These are phyloP conservation scores for Zosterops pallidus DNA, from an alignment of 2,113 vertebrate genomes.

Conservation along the genomic window DNA sequence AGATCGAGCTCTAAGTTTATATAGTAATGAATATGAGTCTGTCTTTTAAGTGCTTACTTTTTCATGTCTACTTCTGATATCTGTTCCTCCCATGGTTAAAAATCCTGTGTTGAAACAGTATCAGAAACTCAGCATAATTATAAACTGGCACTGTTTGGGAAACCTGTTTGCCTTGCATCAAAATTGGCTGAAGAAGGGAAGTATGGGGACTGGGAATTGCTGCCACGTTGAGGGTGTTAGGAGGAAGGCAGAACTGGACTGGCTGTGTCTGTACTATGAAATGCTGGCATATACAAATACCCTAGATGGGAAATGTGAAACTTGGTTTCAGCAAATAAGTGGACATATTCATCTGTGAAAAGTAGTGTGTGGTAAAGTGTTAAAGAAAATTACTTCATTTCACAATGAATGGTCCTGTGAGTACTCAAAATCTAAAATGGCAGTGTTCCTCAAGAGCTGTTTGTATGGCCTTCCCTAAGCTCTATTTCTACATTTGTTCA, in stretches of 20 bases:
- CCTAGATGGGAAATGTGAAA: neutral
- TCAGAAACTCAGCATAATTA: neutral
- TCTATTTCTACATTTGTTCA: neutral
- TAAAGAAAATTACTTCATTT: constrained; percentile 1
- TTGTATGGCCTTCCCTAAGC: neutral
- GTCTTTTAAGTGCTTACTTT: neutral
- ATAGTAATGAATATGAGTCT: neutral
- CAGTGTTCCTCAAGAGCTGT: neutral
- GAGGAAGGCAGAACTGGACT: neutral
- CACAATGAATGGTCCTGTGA: neutral
- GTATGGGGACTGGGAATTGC: neutral
- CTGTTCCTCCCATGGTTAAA: neutral
- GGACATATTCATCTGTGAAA: neutral
- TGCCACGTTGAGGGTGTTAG: neutral
- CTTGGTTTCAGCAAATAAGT: neutral
- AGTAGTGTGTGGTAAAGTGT: neutral
- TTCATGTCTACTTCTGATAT: neutral
- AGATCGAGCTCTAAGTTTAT: neutral
- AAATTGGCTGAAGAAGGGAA: neutral
- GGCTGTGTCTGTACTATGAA: neutral
- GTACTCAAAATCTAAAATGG: constrained; percentile 2
- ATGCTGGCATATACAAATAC: neutral
- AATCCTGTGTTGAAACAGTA: neutral
- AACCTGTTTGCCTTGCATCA: neutral
- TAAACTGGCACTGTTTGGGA: neutral